These are phyloP conservation scores for Gambusia affinis DNA, from an alignment of 2,113 vertebrate genomes.

Conservation along the genomic window DNA sequence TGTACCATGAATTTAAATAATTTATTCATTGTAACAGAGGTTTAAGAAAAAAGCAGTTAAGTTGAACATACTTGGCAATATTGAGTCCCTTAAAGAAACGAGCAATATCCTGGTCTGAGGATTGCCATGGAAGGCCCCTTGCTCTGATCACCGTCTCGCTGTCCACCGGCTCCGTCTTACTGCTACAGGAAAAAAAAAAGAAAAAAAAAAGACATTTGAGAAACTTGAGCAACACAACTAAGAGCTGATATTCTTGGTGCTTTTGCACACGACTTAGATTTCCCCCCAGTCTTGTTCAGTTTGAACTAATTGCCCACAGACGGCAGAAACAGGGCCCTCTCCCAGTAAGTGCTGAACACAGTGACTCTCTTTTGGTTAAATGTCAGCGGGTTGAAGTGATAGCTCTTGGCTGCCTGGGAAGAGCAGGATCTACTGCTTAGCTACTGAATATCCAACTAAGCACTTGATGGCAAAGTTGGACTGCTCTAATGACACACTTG, in stretches of 20 bases:
- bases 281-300: background rate
- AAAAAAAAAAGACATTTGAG: background rate
- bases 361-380: conserved; percentile 59
- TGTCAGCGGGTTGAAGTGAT: conserved; percentile 61
- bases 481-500: conserved; percentile 70
- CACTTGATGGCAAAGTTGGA: conserved; percentile 75
- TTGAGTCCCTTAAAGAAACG: conserved; percentile 98
- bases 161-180: conserved; percentile 92
- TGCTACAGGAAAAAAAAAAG: conserved; percentile 76
- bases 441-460: conserved; percentile 68
- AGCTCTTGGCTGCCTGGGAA: conserved; percentile 50
- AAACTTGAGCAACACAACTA: background rate
- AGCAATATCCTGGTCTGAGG: conserved; percentile 96
- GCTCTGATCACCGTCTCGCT: conserved; percentile 95
- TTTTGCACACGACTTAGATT: background rate
- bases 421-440: conserved; percentile 54
- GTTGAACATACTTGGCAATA: conserved; percentile 89
- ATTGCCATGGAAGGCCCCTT: conserved; percentile 95
- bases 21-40: background rate
- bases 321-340: conserved; percentile 26
- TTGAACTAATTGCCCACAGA: conserved; percentile 19
- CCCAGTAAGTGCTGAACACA: conserved; percentile 39
- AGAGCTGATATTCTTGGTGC: background rate
- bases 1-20: background rate
- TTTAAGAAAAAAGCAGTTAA: background rate